phyloP scores from a whole-genome alignment of 2,113 vertebrate species.

The Eptatretus burgeri region DNA sequence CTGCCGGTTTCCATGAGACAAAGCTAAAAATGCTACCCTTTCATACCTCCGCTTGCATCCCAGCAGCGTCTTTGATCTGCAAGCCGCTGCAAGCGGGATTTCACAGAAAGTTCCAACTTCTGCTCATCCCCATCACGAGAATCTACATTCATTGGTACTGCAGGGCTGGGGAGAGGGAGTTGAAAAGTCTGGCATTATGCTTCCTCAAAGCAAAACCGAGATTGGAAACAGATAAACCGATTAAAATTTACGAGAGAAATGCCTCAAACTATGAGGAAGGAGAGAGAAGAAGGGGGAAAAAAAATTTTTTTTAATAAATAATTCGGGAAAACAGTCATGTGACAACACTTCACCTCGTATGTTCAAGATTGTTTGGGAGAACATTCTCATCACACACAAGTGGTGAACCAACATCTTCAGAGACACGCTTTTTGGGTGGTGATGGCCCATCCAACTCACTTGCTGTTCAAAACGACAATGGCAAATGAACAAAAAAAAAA shows the following conservation, averaged over 20 bases:
- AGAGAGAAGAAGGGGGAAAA: constrained; percentile 9
- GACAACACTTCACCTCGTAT: not conserved
- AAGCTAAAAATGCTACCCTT: too few relatives aligned
- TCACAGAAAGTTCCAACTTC: constrained; percentile 21
- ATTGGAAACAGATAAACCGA: constrained; percentile 8
- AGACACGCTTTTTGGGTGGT: not conserved
- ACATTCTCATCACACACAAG: not conserved
- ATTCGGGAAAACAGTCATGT: not conserved
- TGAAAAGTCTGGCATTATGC: constrained; percentile 8
- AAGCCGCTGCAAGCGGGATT: constrained; percentile 42
- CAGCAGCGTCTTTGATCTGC: constrained; percentile 42
- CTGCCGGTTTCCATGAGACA: too few relatives aligned
- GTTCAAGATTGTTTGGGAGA: not conserved
- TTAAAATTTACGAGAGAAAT: constrained; percentile 17
- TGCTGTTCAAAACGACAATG: not conserved
- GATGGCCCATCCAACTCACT: not conserved
- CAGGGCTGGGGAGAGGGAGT: constrained; percentile 1
- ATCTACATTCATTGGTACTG: not conserved
- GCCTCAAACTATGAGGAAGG: constrained; percentile 20
- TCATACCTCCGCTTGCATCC: constrained; percentile 23
- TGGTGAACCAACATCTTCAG: not conserved
- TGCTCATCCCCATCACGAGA: constrained; percentile 12
- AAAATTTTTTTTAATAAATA: not conserved
- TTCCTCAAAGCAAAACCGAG: constrained; percentile 20
- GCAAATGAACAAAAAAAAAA: not conserved